Evolutionary conservation across 1,140 invertebrate species (phyloP), one percentile per base, ranked within the genome.

Genomic region (Elymnias hypermnestra): DNA sequence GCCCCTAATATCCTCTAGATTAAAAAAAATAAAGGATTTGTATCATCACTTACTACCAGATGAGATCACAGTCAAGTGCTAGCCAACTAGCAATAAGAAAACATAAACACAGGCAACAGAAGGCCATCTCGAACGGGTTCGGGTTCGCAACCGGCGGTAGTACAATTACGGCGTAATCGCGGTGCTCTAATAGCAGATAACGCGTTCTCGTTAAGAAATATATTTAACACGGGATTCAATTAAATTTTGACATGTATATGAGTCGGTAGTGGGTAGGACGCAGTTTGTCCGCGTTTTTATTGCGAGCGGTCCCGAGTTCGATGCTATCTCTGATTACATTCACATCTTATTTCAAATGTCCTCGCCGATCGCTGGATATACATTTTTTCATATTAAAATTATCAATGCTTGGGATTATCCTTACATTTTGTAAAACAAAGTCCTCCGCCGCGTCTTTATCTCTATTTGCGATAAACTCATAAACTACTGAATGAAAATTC

Each of bases 231-330:
- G 37, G 35, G 60, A 67, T 79, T 76, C 75, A 76, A 79, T 79
- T 79, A 79, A 67, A 57, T 66, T 69, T 68, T 63, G 75, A 79
- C 75, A 66, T 73, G 64, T 69, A 72, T 66, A 72, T 44, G 65
- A 56, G 47, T 50, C 60, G 56, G 55, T 57, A 42, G 58, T 46
- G 44, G 35, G 25, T 23, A 9, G 22, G 21, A 19, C 28, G 56
- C 38, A 42, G 45, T 64, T 50, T 40, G 48, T 57, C 50, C 45
- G 18, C 18, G 33, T 36, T 49, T 64, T 60, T 64, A 64, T 60
- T 54, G 43, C 33, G 2, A 9, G 29, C 19, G n/a, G 37, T n/a
- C n/a, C 33, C 37, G 26, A 43, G 21, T 10, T 21, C 31, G 15
- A 25, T 25, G 12, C 21, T 28, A 41, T 49, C 39, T 21, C 28